phyloP scores from a whole-genome alignment of 2,888 invertebrate genomes.

The Pseudanteris insignis region DNA sequence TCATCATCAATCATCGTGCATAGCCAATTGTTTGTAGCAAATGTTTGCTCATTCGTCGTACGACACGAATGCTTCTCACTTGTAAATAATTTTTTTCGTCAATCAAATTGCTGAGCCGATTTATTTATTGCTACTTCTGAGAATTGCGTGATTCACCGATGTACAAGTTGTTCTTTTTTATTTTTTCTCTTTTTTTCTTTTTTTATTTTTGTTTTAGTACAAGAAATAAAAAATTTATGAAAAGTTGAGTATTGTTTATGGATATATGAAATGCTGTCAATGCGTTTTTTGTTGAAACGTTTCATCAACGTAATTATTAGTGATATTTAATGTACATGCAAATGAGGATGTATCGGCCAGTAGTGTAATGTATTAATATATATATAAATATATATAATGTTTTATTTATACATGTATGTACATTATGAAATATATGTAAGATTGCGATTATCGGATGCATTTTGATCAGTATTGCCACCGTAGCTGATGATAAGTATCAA shows the following conservation, averaged over 20 bases:
- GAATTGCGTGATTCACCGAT: conserved; percentile 41
- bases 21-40: not conserved
- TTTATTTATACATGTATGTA: conserved; percentile 49
- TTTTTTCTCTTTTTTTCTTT: too few relatives aligned
- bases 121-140: conserved; percentile 58
- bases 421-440: conserved; percentile 37
- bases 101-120: conserved; percentile 42
- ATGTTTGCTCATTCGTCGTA: not conserved
- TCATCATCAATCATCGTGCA: not conserved
- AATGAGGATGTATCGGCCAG: conserved; percentile 55
- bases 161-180: conserved; percentile 29
- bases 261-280: conserved; percentile 35
- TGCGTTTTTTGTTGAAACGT: conserved; percentile 33
- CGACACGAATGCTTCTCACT: conserved; percentile 54
- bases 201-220: conserved; percentile 31
- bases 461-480: conserved; percentile 19
- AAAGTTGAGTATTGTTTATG: conserved; percentile 18
- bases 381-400: conserved; percentile 52
- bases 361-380: conserved; percentile 55
- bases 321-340: conserved; percentile 46
- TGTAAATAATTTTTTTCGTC: conserved; percentile 52
- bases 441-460: conserved; percentile 14
- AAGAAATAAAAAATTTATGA: conserved; percentile 28
- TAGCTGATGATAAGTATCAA: conserved; percentile 32
- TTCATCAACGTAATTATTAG: conserved; percentile 44